Evolutionary conservation across 2,113 vertebrate species (phyloP).

Genomic region (Prunella fulvescens): DNA sequence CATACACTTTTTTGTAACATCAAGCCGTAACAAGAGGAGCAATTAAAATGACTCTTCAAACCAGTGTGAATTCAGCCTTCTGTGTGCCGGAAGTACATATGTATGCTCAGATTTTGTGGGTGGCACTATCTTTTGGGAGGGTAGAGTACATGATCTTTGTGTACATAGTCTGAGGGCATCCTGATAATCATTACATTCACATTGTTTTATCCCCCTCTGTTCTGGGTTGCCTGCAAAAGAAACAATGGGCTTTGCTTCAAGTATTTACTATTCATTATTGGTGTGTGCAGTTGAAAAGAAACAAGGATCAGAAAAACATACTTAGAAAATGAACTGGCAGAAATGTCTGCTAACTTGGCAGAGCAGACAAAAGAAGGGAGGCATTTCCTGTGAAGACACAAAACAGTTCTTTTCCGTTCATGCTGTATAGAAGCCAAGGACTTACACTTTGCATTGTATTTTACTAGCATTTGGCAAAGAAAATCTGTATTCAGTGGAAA

Average conservation of each 20-base stretch:
- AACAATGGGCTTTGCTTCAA: neutral
- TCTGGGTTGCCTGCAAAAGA: neutral
- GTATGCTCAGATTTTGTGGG: neutral
- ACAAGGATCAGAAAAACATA: neutral
- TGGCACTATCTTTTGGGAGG: neutral
- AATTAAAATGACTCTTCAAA: neutral
- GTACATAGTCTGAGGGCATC: neutral
- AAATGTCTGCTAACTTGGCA: neutral
- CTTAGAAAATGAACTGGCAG: neutral
- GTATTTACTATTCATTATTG: neutral
- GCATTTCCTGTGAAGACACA: neutral
- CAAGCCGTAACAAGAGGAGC: fast-evolving
- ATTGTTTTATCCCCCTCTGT: neutral
- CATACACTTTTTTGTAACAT: neutral
- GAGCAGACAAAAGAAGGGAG: neutral
- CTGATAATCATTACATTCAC: neutral
- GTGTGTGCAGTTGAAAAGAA: neutral
- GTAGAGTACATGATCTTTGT: neutral
- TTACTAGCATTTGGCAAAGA: neutral
- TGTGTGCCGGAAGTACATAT: neutral
- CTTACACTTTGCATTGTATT: neutral
- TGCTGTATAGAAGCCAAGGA: neutral
- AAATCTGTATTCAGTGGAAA: neutral
- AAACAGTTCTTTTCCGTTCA: neutral
- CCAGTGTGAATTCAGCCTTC: neutral